These are phyloP conservation scores for Fratercula arctica DNA, from an alignment of 2,797 vertebrate genomes.

Conservation along the genomic window DNA sequence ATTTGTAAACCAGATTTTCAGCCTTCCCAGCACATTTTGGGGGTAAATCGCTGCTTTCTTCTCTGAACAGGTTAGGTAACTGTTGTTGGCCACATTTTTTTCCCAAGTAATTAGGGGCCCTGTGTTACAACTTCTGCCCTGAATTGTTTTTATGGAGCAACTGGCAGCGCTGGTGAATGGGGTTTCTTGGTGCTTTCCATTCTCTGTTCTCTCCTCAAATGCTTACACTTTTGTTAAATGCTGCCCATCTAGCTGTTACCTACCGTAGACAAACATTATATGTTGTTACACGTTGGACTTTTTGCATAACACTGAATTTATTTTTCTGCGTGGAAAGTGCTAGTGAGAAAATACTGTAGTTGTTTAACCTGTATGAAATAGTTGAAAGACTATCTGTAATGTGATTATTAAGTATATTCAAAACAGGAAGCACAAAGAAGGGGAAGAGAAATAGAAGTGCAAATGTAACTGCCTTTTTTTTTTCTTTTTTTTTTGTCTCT, in stretches of 20 bases:
- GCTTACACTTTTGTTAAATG: background rate
- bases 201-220: background rate
- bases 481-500: background rate
- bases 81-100: conserved; percentile 21
- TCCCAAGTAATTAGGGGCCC: conserved; percentile 39
- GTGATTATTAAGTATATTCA: background rate
- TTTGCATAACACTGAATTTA: background rate
- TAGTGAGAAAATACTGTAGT: background rate
- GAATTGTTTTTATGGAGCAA: background rate
- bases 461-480: background rate
- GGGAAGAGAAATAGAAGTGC: background rate
- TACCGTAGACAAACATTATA: background rate
- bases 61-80: conserved; percentile 56
- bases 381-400: background rate
- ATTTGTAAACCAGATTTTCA: conserved; percentile 43
- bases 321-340: background rate
- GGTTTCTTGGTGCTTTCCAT: background rate
- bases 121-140: background rate
- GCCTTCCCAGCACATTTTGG: background rate
- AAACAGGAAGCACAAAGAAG: conserved; percentile 15
- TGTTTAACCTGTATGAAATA: background rate
- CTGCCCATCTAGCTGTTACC: background rate
- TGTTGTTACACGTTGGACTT: background rate
- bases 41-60: conserved; percentile 22
- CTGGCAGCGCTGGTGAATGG: background rate